Evolutionary conservation across 2,888 invertebrate species (phyloP).

Genomic region (Periphyllus acericola): DNA sequence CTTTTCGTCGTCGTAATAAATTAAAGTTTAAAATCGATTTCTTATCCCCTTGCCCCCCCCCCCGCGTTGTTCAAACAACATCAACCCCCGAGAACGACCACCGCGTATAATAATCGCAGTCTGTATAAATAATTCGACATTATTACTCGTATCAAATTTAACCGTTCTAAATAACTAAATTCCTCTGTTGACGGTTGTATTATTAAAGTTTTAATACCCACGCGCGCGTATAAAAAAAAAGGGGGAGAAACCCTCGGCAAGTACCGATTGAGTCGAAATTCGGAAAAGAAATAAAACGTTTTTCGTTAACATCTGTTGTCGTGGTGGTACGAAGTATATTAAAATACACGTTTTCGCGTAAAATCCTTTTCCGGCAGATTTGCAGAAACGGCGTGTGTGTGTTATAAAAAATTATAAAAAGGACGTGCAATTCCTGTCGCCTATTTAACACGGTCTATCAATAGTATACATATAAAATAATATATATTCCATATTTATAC

Average conservation of each 20-base stretch:
- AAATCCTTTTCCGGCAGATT: no score
- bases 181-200: slow-evolving; percentile 6
- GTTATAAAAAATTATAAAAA: no score
- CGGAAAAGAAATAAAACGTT: neutral
- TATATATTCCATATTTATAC: no score
- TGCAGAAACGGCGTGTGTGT: no score
- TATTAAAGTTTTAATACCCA: neutral
- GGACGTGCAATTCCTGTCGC: no score
- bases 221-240: neutral
- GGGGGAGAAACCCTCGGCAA: neutral
- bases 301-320: neutral
- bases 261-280: neutral
- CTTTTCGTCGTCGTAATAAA: neutral
- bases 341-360: neutral
- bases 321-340: neutral
- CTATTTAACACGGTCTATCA: no score
- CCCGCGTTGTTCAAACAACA: neutral
- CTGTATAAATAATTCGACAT: neutral
- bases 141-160: neutral
- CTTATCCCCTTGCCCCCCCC: neutral
- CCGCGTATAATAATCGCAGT: neutral
- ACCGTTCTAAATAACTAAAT: slow-evolving; percentile 18
- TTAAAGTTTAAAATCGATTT: slow-evolving; percentile 13
- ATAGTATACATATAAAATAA: no score
- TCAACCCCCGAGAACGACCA: neutral